Conservation (phyloP, 2,797 vertebrate genomes). For the Jordanella pulchra region DNA sequence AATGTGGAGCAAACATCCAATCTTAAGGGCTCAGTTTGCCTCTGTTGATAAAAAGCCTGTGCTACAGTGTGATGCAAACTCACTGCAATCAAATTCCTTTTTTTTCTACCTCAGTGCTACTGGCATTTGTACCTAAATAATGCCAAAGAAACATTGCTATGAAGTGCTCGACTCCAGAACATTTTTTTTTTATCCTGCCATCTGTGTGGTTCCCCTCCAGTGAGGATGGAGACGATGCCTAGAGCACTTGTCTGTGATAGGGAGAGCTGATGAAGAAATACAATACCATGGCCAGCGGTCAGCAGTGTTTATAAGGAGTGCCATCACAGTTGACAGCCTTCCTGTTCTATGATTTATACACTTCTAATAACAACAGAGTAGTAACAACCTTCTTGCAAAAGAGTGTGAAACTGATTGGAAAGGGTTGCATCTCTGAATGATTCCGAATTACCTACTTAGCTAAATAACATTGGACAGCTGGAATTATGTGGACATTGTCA, state of each 20-base stretch:
- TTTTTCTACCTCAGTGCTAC: slow-evolving; percentile 48
- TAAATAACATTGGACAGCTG: slow-evolving; percentile 44
- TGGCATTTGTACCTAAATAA: slow-evolving; percentile 52
- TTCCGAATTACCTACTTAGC: slow-evolving; percentile 42
- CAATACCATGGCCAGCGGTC: slow-evolving; percentile 69
- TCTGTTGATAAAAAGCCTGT: slow-evolving; percentile 64
- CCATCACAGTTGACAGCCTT: slow-evolving; percentile 70
- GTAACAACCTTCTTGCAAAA: slow-evolving; percentile 65
- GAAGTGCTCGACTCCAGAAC: slow-evolving; percentile 44
- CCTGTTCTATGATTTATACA: slow-evolving; percentile 72
- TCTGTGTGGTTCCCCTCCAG: slow-evolving; percentile 29
- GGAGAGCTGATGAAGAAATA: slow-evolving; percentile 70
- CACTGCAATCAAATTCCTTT: slow-evolving; percentile 64
- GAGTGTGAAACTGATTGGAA: slow-evolving; percentile 60
- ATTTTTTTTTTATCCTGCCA: slow-evolving; percentile 37
- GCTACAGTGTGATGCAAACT: slow-evolving; percentile 71
- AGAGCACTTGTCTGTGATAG: slow-evolving; percentile 56
- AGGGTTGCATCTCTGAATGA: slow-evolving; percentile 63
- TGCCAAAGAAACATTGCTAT: slow-evolving; percentile 57
- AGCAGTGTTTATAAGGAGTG: slow-evolving; percentile 77
- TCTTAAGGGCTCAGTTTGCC: slow-evolving; percentile 50
- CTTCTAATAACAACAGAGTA: slow-evolving; percentile 64
- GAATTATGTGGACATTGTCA: slow-evolving; percentile 45
- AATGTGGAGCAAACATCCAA: slow-evolving; percentile 59
- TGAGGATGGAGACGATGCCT: slow-evolving; percentile 45